Evolutionary conservation across 2,113 vertebrate genomes (phyloP), one percentile per base, ranked within the genome.

Genomic region (Lonchura striata): DNA sequence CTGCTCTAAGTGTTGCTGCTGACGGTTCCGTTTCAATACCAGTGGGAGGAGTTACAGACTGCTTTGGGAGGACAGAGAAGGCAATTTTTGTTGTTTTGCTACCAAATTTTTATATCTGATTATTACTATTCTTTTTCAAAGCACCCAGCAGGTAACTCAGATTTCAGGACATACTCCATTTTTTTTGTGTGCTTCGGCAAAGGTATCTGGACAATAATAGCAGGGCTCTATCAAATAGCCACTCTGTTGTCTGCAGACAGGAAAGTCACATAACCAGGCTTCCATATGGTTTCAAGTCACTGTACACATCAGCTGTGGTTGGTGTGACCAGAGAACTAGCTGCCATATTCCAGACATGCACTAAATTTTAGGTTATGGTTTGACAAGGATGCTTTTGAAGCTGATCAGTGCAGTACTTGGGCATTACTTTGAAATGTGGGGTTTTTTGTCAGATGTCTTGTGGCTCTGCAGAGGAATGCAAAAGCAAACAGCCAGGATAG

Each of bases 311-410:
- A 47, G 20, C 41, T 71, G 6, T 19, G 5, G 5, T 19, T 72
- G 37, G 10, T 76, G 33, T 77, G 54, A 68, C 18, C 8, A 10
- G 44, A 20, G 33, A 93, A 25, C 23, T 69, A 28, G 14, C 15
- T 65, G 22, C 28, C 7, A 1, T 24, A 4, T 9, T 33, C 13
- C 42, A 65, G 37, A 77, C 12, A 23, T 0, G 0, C 35, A 33
- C 7, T 41, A 57, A 59, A 49, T 53, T 69, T 76, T 30, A 69
- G n/a, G 10, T 44, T 15, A 25, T 44, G 3, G 4, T 77, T 86
- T 65, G 31, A 90, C 9, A 7, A 64, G 7, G 12, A n/a, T 64
- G 27, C 7, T 63, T 78, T 57, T 87, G 46, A n/a, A 70, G 15
- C 15, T n/a, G 11, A 63, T 53, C 28, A 41, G 28, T 21, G 11